Percentiles rank a stretch among this genome's conserved stretches.
These are phyloP conservation scores for Tetragonula carbonaria DNA, from an alignment of 2,888 invertebrate genomes.

Conservation along the genomic window DNA sequence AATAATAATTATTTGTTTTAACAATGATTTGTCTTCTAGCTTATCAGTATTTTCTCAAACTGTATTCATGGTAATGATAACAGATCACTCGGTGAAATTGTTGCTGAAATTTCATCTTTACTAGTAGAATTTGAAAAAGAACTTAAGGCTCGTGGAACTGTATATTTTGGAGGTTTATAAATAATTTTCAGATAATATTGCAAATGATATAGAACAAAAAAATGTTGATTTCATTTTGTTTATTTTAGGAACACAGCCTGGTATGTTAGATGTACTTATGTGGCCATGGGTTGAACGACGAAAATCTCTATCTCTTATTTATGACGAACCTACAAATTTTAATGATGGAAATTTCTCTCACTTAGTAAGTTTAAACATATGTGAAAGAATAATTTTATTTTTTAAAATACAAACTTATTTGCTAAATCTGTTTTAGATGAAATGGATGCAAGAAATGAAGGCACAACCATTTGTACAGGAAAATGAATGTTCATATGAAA, in stretches of 20 bases:
- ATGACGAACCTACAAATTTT: constrained; percentile 70
- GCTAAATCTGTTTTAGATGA: constrained; percentile 72
- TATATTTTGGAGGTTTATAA: constrained; percentile 81
- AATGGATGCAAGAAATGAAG: constrained; percentile 81
- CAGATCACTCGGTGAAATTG: constrained; percentile 70
- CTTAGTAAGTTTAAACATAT: constrained; percentile 68
- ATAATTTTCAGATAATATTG: neutral
- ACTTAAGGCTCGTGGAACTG: constrained; percentile 78
- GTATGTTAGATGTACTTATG: constrained; percentile 83
- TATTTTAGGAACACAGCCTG: constrained; percentile 74
- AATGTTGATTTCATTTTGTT: constrained; percentile 20
- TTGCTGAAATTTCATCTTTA: constrained; percentile 73
- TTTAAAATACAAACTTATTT: neutral
- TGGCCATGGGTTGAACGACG: constrained; percentile 84
- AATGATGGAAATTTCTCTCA: constrained; percentile 73
- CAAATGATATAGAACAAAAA: neutral
- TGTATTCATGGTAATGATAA: constrained; percentile 74
- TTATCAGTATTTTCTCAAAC: constrained; percentile 70
- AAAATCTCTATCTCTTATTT: constrained; percentile 73
- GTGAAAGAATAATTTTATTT: neutral
- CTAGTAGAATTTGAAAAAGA: constrained; percentile 82
- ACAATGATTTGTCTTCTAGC: constrained; percentile 59
- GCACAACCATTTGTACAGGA: constrained; percentile 70
- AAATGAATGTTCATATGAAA: constrained; percentile 70
- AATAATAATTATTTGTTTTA: neutral